Evolutionary conservation across 2,797 vertebrate species (phyloP).

Genomic region (Bothrops alternatus): DNA sequence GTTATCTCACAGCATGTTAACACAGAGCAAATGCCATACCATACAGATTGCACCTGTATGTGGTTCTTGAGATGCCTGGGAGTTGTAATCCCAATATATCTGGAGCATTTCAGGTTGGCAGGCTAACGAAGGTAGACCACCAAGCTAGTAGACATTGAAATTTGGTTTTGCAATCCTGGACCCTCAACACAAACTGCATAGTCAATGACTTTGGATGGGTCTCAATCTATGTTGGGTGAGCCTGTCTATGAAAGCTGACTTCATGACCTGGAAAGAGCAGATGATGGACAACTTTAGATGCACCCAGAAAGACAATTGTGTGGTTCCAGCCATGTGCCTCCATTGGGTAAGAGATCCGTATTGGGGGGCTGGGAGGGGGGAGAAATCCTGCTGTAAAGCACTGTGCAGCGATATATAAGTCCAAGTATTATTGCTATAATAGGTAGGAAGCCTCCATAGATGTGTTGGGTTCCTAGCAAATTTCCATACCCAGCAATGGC

Average conservation of each 20-base stretch:
- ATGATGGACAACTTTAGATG: background rate
- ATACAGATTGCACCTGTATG: background rate
- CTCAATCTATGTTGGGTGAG: background rate
- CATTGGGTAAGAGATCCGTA: background rate
- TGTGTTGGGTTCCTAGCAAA: background rate
- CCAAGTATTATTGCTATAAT: background rate
- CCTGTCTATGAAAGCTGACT: background rate
- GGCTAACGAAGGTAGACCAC: background rate
- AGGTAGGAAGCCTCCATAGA: background rate
- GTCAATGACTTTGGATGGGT: background rate
- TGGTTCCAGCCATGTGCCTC: background rate
- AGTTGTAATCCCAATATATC: background rate
- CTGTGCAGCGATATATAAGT: background rate
- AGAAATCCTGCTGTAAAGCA: background rate
- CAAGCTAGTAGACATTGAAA: background rate
- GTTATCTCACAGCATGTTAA: background rate
- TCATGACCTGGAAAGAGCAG: background rate
- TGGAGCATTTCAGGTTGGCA: background rate
- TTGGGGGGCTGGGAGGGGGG: background rate
- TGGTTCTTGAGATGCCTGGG: background rate
- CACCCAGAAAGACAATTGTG: background rate
- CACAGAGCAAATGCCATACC: background rate
- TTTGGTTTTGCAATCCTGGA: background rate
- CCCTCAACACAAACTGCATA: background rate
- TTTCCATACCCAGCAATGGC: background rate